Evolutionary conservation across 2,113 vertebrate genomes (phyloP), one percentile per base, ranked within the genome.

Genomic region (Numida meleagris): DNA sequence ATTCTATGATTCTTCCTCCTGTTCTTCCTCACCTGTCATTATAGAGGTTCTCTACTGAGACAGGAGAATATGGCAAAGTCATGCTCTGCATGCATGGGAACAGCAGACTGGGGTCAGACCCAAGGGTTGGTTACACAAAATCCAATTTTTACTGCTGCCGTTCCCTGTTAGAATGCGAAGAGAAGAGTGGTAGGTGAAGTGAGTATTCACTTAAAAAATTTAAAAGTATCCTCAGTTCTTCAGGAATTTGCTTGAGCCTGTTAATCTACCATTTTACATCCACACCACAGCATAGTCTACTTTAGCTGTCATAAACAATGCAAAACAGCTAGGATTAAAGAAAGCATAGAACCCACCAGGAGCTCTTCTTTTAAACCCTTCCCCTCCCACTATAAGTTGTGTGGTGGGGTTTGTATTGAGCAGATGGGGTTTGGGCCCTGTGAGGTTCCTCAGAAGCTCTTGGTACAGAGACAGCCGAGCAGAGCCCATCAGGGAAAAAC

Each of bases 401-500:
- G 51, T 1, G 33, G 3, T 23, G 57, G 46, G 25, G 14, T 50
- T 70, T 81, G n/a, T 14, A 36, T 2, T 15, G 10, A 86, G 36
- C n/a, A 40, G 17, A 40, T 43, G 29, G 36, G 2, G 3, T 61
- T 79, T 53, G 84, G 13, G 18, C 74, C 15, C 34, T 13, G 1
- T 6, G 14, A 42, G 9, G 4, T 62, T 45, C 10, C n/a, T 40
- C 12, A 11, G 13, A 3, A 63, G 11, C 14, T 74, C 36, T 68
- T 24, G 45, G 34, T 43, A 59, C 27, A 31, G 48, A 20, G 57
- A 4, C 3, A 8, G 24, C 25, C 13, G 31, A 65, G 80, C 34
- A 78, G 23, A 78, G 31, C 42, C 51, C n/a, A 6, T 4, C 0
- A 1, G 21, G 4, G 38, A 0, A 40, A n/a, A 25, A 58, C 6